These are phyloP conservation scores for Blomia tropicalis DNA, from an alignment of 2,888 invertebrate species.

Conservation along the genomic window DNA sequence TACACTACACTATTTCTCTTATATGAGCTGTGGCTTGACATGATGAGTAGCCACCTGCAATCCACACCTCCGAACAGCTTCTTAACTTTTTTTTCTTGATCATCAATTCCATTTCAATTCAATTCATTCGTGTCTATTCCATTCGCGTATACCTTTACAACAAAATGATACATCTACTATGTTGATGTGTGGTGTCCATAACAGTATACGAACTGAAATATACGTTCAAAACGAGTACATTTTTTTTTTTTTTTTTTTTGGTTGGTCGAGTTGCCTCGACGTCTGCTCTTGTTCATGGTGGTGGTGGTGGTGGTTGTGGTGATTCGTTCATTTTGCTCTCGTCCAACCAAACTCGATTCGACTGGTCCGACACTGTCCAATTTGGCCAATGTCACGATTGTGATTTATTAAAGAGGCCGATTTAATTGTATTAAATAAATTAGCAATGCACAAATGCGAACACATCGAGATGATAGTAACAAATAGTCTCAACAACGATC, in stretches of 20 bases:
- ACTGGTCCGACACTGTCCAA: background rate
- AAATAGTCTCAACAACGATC: background rate
- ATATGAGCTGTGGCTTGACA: background rate
- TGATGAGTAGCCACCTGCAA: conserved; percentile 15
- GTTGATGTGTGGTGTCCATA: conserved; percentile 12
- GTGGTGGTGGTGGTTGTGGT: too few relatives aligned
- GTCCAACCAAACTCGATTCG: background rate
- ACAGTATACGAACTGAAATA: background rate
- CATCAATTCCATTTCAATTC: background rate
- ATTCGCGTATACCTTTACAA: background rate
- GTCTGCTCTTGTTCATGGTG: too few relatives aligned
- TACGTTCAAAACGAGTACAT: background rate
- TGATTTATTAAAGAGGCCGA: conserved; percentile 22
- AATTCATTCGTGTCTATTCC: background rate
- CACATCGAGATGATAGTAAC: background rate
- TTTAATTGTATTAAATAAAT: conserved; percentile 14
- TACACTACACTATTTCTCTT: background rate
- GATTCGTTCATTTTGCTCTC: background rate
- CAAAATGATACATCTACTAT: too few relatives aligned
- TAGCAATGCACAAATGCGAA: background rate
- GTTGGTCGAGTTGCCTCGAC: too few relatives aligned
- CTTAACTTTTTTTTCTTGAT: background rate
- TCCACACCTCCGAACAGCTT: conserved; percentile 14
- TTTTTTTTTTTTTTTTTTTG: too few relatives aligned
- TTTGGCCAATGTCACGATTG: conserved; percentile 22